Conservation (phyloP, 2,888 invertebrate genomes). For the Agriopis leucophaearia region DNA sequence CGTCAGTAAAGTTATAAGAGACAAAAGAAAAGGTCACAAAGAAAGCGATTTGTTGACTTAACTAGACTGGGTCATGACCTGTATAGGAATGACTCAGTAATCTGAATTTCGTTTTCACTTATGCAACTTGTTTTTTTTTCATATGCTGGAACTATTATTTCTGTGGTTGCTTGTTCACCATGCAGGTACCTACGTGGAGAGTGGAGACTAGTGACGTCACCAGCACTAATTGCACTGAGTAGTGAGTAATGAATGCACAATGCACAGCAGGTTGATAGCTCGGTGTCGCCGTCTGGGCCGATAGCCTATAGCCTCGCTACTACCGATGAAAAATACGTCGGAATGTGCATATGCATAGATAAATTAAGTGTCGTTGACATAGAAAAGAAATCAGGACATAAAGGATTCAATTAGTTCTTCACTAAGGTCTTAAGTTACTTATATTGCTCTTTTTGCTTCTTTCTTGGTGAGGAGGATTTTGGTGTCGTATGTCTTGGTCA, state of each 20-base stretch:
- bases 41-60: no score
- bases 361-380: neutral
- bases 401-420: neutral
- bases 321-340: slow-evolving; percentile 16
- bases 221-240: slow-evolving; percentile 22
- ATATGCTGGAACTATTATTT: neutral
- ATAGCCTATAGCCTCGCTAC: slow-evolving; percentile 54
- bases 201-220: slow-evolving; percentile 25
- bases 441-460: no score
- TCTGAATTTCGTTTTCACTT: neutral
- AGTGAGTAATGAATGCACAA: slow-evolving; percentile 66
- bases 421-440: neutral
- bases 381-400: neutral
- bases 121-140: neutral
- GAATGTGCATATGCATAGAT: slow-evolving; percentile 4
- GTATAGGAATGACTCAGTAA: no score
- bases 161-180: neutral
- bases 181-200: neutral
- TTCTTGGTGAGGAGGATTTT: no score
- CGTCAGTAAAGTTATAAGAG: no score
- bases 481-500: no score
- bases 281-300: slow-evolving; percentile 56
- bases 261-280: slow-evolving; percentile 67
- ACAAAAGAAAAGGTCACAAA: no score
- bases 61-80: no score